Evolutionary conservation across 2,888 invertebrate species (phyloP), one percentile per base, ranked within the genome.

Genomic region (Rhogogaster chlorosoma): DNA sequence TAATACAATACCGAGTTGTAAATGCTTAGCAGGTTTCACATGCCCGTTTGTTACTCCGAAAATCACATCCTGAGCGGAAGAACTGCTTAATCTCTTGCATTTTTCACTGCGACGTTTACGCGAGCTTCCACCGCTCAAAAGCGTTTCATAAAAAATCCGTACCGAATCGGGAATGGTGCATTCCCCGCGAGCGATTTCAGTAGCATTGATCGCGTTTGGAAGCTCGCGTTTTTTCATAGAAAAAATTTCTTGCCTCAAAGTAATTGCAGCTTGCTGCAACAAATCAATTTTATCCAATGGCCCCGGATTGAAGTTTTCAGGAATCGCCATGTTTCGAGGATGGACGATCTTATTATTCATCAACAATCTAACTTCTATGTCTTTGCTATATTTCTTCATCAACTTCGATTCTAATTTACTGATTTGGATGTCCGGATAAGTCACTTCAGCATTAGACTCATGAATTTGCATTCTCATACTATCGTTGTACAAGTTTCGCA

Each of bases 1-100:
- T 61, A 88, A 86, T 5, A 86, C 32, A 15, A 88, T 86, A 71
- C 88, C 89, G 49, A 89, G 86, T 82, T 85, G 83, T 80, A 88
- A 88, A 77, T 89, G 87, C 71, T 88, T 88, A 84, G 53, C 26
- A 10, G 88, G 86, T 85, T 87, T 87, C 42, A 88, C 86, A 73
- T 86, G 70, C 10, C 87, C 88, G 67, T 71, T 87, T 70, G 86
- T 86, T 84, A 89, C 88, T 86, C 85, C 87, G 86, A 88, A 90
- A 85, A 90, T 89, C n/a, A 86, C 53, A 86, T 89, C 89, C 85
- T 88, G 77, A 42, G 75, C 80, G 73, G 70, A 86, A 36, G 84
- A 85, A 61, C 49, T 49, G 53, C 75, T 22, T 18, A 84, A 15
- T 77, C 42, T 83, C 18, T 64, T 32, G 22, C 32, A 32, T 22